Base-by-base conservation (phyloP, 1,140 invertebrate species). In the Lasaia peninsularis region DNA sequence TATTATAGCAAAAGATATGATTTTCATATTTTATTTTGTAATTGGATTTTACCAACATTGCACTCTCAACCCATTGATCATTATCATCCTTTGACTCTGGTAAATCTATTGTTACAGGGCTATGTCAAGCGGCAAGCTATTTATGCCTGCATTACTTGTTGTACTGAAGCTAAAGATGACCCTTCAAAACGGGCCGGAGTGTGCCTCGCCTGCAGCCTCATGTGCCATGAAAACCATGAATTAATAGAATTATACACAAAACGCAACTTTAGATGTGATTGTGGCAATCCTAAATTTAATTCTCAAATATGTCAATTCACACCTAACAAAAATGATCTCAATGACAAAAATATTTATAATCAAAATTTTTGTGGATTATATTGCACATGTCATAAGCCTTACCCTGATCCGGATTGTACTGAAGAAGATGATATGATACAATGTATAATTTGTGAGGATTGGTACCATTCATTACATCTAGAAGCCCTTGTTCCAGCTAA, bases 191-290 rank as follows among this genome's bases (percentile, higher is more conserved):
- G 90, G 57, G 96, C 97, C 55, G 98, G 96, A 32, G 86, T 99
- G 16, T 99, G 98, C 86, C 90, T 99, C 4, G 98, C 98, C 11
- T 99, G 98, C 81, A 96, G 95, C 72, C 94, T 97, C 63, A 93
- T 94, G 63, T 99, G 98, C 75, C 98, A 99, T 83, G 97, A 98
- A 73, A 96, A 95, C 21, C 98, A 99, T 89, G 96, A 99, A 16
- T 91, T 99, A 1, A 91, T 98, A 58, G 98, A 99, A 88, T 90
- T 99, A 0, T 99, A 99, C 75, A 99, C 98, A 0, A 99, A 99
- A 89, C 92, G 97, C 50, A 95, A 97, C 79, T 99, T 99, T 72
- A 92, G 96, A 35, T 99, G 98, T 88, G 98, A 99, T 85, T 99
- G 98, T 91, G 98, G 98, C 12, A 99, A 98, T 80, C 91, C 91